These are phyloP conservation scores for Emydocephalus ijimae DNA, from an alignment of 2,113 vertebrate species.

Conservation along the genomic window DNA sequence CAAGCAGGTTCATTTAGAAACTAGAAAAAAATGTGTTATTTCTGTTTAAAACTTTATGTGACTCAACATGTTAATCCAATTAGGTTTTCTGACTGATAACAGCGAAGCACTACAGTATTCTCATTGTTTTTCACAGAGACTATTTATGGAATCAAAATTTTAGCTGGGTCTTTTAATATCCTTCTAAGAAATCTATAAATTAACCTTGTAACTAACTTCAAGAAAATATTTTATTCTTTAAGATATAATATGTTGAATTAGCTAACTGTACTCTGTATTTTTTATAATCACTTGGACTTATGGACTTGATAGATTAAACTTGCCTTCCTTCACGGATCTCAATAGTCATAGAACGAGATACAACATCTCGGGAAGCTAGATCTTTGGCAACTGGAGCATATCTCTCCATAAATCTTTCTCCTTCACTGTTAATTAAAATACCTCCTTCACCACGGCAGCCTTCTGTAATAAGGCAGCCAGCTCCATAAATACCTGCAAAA, in stretches of 20 bases:
- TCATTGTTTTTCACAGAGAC: background rate
- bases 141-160: background rate
- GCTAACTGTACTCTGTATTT: background rate
- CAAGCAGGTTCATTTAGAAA: background rate
- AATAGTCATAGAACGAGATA: conserved; percentile 95
- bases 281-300: background rate
- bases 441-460: conserved; percentile 96
- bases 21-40: background rate
- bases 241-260: background rate
- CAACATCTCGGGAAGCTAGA: conserved; percentile 93
- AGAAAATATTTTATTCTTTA: background rate
- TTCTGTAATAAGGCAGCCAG: conserved; percentile 96
- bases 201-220: background rate
- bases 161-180: background rate
- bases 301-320: conserved; percentile 31
- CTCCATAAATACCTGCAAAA: conserved; percentile 89
- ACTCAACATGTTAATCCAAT: background rate
- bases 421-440: conserved; percentile 95
- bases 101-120: background rate
- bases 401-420: conserved; percentile 97
- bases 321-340: conserved; percentile 97
- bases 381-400: conserved; percentile 97
- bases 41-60: background rate
- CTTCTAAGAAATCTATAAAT: background rate
- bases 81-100: background rate